A percentile compares a stretch with the other conserved stretches of the same genome.
Conservation (phyloP, 1,140 invertebrate genomes). For the Piezodorus guildinii region DNA sequence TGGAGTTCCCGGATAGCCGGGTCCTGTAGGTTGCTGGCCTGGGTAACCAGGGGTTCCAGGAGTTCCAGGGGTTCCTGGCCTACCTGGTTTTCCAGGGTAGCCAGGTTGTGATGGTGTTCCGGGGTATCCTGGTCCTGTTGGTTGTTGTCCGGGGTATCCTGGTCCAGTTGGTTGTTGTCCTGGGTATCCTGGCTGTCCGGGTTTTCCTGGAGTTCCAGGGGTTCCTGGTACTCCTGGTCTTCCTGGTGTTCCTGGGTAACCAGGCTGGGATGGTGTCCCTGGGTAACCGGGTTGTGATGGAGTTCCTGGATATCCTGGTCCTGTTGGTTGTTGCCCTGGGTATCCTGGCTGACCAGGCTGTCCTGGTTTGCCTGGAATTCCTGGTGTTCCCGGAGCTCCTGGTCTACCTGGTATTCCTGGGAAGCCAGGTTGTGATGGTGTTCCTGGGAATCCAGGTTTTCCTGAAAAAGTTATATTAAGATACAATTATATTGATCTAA, state of each 20-base stretch:
- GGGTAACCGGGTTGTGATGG: conserved; percentile 27
- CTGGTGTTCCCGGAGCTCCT: conserved; percentile 26
- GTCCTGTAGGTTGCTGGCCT: conserved; percentile 25
- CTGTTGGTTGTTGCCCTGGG: conserved; percentile 27
- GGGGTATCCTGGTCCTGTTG: conserved; percentile 29
- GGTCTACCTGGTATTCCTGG: conserved; percentile 26
- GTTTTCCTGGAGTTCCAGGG: conserved; percentile 25
- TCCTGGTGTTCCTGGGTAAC: conserved; percentile 26
- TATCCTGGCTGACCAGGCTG: conserved; percentile 24
- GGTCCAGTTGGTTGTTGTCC: conserved; percentile 26
- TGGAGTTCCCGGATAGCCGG: conserved; percentile 26
- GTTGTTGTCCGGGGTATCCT: conserved; percentile 28
- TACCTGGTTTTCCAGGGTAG: conserved; percentile 25
- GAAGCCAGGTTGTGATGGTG: conserved; percentile 26
- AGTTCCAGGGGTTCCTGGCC: conserved; percentile 24
- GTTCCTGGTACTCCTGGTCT: conserved; percentile 14
- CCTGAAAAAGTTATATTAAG: too few species aligned
- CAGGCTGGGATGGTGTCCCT: conserved; percentile 28
- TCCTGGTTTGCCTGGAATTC: conserved; percentile 25
- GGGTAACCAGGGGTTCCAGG: conserved; percentile 26
- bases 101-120: conserved; percentile 26
- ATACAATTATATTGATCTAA: too few species aligned
- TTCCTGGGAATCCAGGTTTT: conserved; percentile 27
- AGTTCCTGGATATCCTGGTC: conserved; percentile 24
- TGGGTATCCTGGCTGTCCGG: conserved; percentile 28